Evolutionary conservation across 1,140 invertebrate species (phyloP).

Genomic region (Mizuhopecten yessoensis): DNA sequence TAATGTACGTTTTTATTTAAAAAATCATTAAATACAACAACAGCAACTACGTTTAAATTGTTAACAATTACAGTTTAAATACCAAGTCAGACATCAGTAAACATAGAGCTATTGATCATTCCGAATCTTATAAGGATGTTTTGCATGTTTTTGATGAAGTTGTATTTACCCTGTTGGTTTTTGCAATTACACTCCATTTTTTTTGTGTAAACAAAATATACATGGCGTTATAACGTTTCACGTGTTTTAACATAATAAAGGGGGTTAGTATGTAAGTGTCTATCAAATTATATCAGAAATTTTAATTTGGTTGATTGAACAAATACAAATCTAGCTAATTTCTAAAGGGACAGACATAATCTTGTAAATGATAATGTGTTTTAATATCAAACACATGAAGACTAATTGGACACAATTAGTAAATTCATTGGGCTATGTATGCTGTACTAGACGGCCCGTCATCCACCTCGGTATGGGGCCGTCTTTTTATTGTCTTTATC

Average conservation of each 20-base stretch:
- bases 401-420: background rate
- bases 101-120: too few species aligned
- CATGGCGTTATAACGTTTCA: background rate
- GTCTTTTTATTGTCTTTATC: background rate
- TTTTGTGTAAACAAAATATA: too few species aligned
- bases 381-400: background rate
- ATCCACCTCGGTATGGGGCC: background rate
- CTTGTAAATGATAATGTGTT: background rate
- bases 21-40: too few species aligned
- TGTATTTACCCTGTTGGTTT: too few species aligned
- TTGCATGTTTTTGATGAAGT: too few species aligned
- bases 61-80: too few species aligned
- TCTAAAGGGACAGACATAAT: background rate
- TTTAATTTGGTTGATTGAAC: background rate
- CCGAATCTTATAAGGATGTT: too few species aligned
- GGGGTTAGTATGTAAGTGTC: too few species aligned
- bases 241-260: background rate
- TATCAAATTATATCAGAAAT: background rate
- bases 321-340: background rate
- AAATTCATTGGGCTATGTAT: background rate
- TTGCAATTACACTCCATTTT: too few species aligned
- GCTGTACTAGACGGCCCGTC: background rate
- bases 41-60: too few species aligned
- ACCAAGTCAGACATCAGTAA: too few species aligned
- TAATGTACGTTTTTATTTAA: too few species aligned